A percentile compares a stretch with the other conserved stretches of the same genome.
Conservation (phyloP, 2,113 vertebrate genomes). For the Notiomystis cincta region DNA sequence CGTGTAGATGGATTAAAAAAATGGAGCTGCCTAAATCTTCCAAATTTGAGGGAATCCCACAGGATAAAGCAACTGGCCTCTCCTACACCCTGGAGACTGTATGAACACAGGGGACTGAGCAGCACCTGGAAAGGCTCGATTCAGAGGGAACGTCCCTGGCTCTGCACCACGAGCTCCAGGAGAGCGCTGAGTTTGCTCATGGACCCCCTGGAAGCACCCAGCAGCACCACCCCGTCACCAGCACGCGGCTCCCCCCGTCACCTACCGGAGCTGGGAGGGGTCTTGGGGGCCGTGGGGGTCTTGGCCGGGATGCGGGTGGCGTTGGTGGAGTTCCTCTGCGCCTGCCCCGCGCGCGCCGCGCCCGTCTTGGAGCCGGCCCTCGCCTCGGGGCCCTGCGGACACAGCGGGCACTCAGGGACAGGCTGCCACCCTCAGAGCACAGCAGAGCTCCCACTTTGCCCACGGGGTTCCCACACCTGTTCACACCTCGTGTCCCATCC, state of each 20-base stretch:
- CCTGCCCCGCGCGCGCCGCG: constrained; percentile 55
- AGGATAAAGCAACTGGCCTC: background rate
- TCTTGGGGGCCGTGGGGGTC: constrained; percentile 78
- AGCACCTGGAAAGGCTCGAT: background rate
- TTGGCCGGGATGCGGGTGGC: constrained; percentile 84
- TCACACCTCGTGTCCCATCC: fast-evolving
- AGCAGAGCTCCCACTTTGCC: background rate
- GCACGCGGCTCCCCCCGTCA: background rate
- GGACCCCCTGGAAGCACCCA: fast-evolving
- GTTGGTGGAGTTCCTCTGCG: constrained; percentile 76
- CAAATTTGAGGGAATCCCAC: background rate
- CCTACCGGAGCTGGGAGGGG: constrained; percentile 73
- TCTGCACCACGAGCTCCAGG: background rate
- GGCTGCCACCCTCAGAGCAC: background rate
- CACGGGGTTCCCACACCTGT: fast-evolving
- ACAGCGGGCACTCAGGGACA: background rate
- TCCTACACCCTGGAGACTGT: background rate
- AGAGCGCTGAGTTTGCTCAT: fast-evolving
- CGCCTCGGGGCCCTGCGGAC: constrained; percentile 61
- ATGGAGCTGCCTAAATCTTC: background rate
- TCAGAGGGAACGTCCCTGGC: background rate
- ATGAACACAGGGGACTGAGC: background rate
- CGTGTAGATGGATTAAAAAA: background rate
- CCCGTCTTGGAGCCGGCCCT: constrained; percentile 69
- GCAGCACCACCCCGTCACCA: background rate